phyloP scores from a whole-genome alignment of 2,113 vertebrate species.

The Dicerorhinus sumatrensis region DNA sequence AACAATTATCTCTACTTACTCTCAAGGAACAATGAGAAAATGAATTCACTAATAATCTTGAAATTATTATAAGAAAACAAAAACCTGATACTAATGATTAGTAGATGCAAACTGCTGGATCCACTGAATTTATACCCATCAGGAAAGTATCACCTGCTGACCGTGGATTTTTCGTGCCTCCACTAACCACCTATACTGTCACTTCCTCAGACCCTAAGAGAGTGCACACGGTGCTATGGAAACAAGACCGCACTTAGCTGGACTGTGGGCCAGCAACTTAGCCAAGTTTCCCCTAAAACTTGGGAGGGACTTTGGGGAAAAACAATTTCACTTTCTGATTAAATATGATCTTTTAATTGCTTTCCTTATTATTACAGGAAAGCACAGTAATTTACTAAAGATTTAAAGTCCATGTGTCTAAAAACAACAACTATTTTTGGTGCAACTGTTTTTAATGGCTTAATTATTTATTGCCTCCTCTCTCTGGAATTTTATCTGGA shows the following conservation, averaged over 20 bases:
- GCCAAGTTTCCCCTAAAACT: constrained; percentile 33
- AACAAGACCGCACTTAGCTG: not conserved
- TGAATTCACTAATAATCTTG: constrained; percentile 14
- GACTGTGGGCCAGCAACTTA: not conserved
- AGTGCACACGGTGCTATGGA: not conserved
- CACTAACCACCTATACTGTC: not conserved
- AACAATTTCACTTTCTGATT: constrained; percentile 32
- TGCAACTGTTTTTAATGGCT: constrained; percentile 32
- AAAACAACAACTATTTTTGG: constrained; percentile 40
- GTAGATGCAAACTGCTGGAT: not conserved
- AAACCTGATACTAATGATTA: not conserved
- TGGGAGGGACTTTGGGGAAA: not conserved
- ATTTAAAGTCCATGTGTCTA: constrained; percentile 33
- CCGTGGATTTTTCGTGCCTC: not conserved
- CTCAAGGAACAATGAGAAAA: not conserved
- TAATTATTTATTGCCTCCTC: not conserved
- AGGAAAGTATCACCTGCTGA: not conserved
- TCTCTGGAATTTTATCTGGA: constrained; percentile 8
- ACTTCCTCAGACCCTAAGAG: not conserved
- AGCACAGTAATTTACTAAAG: constrained; percentile 24
- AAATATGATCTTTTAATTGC: constrained; percentile 4
- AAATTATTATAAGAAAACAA: not conserved
- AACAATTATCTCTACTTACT: not conserved
- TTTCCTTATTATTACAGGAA: not conserved
- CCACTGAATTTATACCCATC: not conserved